These are phyloP conservation scores for Styela clava DNA, from an alignment of 23 tunicate genomes.

Conservation along the genomic window DNA sequence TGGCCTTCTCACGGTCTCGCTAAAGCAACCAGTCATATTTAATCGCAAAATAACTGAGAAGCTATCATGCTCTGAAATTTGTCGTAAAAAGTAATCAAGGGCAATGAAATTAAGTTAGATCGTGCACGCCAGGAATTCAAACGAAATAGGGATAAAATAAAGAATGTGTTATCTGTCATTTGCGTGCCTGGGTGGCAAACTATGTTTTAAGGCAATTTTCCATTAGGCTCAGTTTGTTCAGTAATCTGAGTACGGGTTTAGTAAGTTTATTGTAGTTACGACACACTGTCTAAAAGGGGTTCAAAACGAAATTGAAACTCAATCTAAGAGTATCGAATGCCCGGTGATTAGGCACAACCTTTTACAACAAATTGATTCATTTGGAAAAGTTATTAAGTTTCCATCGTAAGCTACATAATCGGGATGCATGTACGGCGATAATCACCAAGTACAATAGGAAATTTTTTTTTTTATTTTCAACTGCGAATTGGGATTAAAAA, in stretches of 20 bases:
- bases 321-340: conserved; percentile 15
- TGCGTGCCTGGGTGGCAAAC: not conserved
- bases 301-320: conserved; percentile 11
- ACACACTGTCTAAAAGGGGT: conserved; percentile 20
- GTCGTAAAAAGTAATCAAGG: too few species aligned
- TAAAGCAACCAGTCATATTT: too few species aligned
- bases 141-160: too few species aligned
- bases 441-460: not conserved
- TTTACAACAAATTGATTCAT: not conserved
- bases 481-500: not conserved
- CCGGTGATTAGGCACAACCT: not conserved
- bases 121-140: too few species aligned
- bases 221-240: conserved; percentile 14
- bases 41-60: too few species aligned
- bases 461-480: too few species aligned
- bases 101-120: too few species aligned
- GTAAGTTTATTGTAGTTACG: not conserved
- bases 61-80: too few species aligned
- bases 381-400: not conserved
- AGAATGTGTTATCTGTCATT: too few species aligned
- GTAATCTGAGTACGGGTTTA: not conserved
- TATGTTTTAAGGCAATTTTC: not conserved
- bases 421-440: not conserved
- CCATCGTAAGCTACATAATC: not conserved
- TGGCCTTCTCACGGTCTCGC: not conserved